Conservation (phyloP, 2,888 invertebrate species). For the Platycnemis pennipes region DNA sequence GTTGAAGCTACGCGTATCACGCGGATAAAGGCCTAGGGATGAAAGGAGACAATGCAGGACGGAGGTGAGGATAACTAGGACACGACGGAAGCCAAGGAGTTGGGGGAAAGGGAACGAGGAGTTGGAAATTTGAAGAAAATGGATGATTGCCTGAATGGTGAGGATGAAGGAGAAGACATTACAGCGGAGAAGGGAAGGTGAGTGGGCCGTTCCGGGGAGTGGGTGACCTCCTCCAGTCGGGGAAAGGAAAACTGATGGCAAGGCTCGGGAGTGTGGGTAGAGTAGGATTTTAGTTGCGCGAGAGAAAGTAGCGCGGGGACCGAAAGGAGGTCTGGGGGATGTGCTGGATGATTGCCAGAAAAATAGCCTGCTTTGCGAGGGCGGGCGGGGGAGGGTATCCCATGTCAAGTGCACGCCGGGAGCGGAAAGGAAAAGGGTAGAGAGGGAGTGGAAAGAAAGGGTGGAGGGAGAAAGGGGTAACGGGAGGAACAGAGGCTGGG, state of each 20-base stretch:
- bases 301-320: neutral
- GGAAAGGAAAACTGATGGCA: neutral
- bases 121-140: neutral
- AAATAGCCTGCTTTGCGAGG: conserved; percentile 24
- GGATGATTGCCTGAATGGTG: neutral
- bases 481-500: neutral
- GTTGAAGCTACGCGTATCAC: too few relatives aligned
- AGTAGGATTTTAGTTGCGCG: neutral
- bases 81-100: neutral
- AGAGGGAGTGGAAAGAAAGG: neutral
- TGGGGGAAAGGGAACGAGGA: neutral
- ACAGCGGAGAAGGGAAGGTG: neutral
- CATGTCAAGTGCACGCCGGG: conserved; percentile 63
- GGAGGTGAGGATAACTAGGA: neutral
- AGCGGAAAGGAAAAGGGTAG: neutral
- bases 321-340: conserved; percentile 6
- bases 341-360: conserved; percentile 59
- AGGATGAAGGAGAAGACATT: neutral
- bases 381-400: conserved; percentile 6
- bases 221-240: neutral
- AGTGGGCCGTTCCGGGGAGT: neutral
- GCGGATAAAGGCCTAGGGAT: neutral
- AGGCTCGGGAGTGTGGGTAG: neutral
- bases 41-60: neutral
- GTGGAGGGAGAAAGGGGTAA: neutral